Evolutionary conservation across 2,113 vertebrate genomes (phyloP).

Genomic region (Sturnira hondurensis): DNA sequence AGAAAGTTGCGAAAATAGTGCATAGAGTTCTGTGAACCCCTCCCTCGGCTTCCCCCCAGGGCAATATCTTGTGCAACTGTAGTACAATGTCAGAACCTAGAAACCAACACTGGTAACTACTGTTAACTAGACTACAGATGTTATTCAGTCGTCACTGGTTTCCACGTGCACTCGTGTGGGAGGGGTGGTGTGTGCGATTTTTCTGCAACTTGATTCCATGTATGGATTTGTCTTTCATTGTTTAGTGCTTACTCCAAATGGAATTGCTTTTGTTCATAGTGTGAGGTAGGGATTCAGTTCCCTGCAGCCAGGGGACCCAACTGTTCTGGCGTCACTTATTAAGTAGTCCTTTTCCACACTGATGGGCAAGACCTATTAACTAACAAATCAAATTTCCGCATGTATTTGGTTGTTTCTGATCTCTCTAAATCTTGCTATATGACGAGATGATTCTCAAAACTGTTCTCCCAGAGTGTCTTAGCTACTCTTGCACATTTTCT

Average conservation of each 20-base stretch:
- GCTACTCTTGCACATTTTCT: not conserved
- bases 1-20: not conserved
- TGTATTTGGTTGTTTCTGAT: not conserved
- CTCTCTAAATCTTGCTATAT: not conserved
- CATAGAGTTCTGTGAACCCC: not conserved
- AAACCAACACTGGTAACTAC: not conserved
- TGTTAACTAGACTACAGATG: not conserved
- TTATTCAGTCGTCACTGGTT: not conserved
- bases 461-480: not conserved
- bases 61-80: not conserved
- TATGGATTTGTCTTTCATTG: not conserved
- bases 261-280: not conserved
- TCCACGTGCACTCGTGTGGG: not conserved
- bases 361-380: not conserved
- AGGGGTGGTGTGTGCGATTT: not conserved
- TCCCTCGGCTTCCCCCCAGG: not conserved
- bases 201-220: not conserved
- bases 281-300: not conserved
- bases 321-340: not conserved
- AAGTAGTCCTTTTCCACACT: not conserved
- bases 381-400: not conserved
- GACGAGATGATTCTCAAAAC: not conserved
- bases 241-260: not conserved
- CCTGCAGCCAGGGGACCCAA: not conserved
- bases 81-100: not conserved